A percentile compares a stretch with the other conserved stretches of the same genome.
Evolutionary conservation across 2,113 vertebrate species (phyloP).

Genomic region (Neodon shergylaensis): DNA sequence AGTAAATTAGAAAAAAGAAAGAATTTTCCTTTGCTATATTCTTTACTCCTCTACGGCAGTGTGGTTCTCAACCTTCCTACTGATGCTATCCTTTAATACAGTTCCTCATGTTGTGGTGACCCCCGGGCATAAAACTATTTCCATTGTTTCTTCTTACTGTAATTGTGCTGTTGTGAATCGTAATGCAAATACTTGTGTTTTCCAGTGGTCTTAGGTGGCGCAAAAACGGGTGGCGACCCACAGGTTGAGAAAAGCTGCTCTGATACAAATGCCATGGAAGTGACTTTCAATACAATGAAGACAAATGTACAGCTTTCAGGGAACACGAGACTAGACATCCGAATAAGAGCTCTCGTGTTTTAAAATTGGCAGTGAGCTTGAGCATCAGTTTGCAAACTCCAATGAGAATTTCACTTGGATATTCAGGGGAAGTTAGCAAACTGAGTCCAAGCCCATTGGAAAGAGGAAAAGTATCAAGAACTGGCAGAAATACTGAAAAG

Average conservation of each 20-base stretch:
- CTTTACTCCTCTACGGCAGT: not conserved
- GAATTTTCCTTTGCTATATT: not conserved
- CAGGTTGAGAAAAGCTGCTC: not conserved
- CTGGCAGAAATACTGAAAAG: constrained; percentile 1
- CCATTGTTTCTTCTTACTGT: not conserved
- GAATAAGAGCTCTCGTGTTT: not conserved
- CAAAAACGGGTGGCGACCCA: not conserved
- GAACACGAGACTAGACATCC: not conserved
- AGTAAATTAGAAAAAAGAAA: constrained; percentile 37
- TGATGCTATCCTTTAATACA: not conserved
- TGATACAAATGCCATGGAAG: not conserved
- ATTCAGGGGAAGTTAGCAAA: constrained; percentile 20
- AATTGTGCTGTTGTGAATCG: not conserved
- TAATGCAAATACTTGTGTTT: not conserved
- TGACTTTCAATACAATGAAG: not conserved
- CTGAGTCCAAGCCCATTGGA: not conserved
- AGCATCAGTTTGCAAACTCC: not conserved
- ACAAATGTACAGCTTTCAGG: not conserved
- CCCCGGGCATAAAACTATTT: not conserved
- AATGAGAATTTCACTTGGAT: not conserved
- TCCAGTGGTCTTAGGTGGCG: not conserved
- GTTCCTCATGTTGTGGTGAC: not conserved
- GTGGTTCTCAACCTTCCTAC: not conserved
- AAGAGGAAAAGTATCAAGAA: constrained; percentile 19
- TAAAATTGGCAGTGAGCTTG: not conserved